Base-by-base conservation (phyloP, 2,888 invertebrate species). In the Macropis europaea region DNA sequence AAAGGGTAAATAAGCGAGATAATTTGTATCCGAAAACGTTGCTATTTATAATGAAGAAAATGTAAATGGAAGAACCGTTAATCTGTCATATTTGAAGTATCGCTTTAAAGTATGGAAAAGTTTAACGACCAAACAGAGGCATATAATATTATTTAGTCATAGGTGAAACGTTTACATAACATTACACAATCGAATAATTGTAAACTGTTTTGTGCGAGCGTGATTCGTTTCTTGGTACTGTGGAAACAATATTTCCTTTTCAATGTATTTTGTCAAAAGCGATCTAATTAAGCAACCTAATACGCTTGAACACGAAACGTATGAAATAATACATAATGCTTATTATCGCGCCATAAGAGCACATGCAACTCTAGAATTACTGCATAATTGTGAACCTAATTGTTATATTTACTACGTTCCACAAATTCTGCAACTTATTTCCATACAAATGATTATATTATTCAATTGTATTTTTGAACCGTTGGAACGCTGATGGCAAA, bases 301-400 rank as follows among this genome's bases (percentile, higher is more conserved):
- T 67, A 15, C 42, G 42, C 32, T 34, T 47, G 24, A 42, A 43
- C 66, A 48, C 66, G 48, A 68, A 62, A 71, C 32, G 52, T 48
- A 28, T 34, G n/a, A 64, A 56, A 13, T n/a, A 43, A 30, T 40
- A 59, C 66, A 13, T 60, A 13, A 61, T 22, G 26, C 45, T 53
- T 34, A 52, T 15, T 53, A 34, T 22, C 28, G 34, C 38, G 53
- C 34, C 34, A 24, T 30, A 50, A 17, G 17, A 53, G 36, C 43
- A 45, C n/a, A 19, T 22, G 32, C 9, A 69, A 56, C 26, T 43
- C 53, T 38, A 24, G 52, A 61, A 7, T 26, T 42, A 54, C n/a
- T 34, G 42, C 28, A 69, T 71, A 48, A 71, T 60, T 70, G 32
- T 7, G 6, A 22, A 32, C 22, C 47, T 17, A 22, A 26, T 66